A percentile compares a stretch with the other conserved stretches of the same genome.
Conservation (phyloP, 2,888 invertebrate genomes). For the Dasypolia templi region DNA sequence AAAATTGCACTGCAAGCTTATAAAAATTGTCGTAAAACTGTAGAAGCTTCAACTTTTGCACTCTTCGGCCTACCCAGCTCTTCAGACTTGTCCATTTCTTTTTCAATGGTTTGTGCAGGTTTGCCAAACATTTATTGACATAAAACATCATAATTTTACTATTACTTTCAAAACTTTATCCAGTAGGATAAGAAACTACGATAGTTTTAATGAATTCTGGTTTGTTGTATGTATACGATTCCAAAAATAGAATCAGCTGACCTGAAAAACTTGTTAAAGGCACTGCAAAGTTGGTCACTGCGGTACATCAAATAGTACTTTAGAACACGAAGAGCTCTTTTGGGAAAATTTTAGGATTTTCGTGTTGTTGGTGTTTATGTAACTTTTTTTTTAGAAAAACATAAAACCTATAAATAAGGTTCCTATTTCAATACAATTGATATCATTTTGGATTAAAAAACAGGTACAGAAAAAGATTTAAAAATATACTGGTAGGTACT, state of each 20-base stretch:
- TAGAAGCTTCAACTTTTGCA: neutral
- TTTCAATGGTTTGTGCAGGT: neutral
- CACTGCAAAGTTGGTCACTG: slow-evolving; percentile 24
- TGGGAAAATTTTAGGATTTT: neutral
- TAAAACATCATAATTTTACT: neutral
- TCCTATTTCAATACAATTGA: neutral
- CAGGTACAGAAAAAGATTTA: neutral
- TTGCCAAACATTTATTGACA: neutral
- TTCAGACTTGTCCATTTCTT: neutral
- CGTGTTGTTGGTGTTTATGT: neutral
- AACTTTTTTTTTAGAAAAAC: neutral
- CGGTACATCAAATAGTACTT: slow-evolving; percentile 30
- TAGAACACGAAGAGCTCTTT: slow-evolving; percentile 13
- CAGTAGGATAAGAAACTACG: neutral
- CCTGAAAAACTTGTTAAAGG: slow-evolving; percentile 30
- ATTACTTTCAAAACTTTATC: neutral
- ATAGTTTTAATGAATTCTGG: neutral
- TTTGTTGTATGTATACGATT: neutral
- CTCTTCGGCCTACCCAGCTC: neutral
- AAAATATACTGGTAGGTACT: neutral
- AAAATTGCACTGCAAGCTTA: neutral
- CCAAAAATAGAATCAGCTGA: slow-evolving; percentile 18
- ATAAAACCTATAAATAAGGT: neutral
- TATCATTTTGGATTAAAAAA: neutral
- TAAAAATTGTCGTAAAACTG: neutral